Evolutionary conservation across 2,888 invertebrate species (phyloP).

Genomic region (Lasioglossum figueresi): DNA sequence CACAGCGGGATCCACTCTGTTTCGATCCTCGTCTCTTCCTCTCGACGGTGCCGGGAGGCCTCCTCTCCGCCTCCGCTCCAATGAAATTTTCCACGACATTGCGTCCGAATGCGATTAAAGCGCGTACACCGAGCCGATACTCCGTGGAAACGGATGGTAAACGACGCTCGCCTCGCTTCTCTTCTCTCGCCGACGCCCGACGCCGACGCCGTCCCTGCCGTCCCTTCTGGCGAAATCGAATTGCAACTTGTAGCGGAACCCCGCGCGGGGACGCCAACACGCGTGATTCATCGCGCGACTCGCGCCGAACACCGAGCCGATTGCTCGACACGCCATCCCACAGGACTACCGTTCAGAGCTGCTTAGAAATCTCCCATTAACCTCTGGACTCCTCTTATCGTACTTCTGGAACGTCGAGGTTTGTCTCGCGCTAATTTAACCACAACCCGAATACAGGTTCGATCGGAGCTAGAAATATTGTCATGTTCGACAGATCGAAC

Average conservation of each 20-base stretch:
- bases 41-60: not conserved
- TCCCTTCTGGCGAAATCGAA: slow-evolving; percentile 78
- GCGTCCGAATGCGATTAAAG: slow-evolving; percentile 85
- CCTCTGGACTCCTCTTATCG: not conserved
- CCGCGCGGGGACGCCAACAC: slow-evolving; percentile 48
- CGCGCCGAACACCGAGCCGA: slow-evolving; percentile 73
- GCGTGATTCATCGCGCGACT: slow-evolving; percentile 76
- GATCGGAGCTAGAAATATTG: too few species aligned
- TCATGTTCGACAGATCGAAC: too few species aligned
- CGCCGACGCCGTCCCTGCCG: slow-evolving; percentile 38
- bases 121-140: slow-evolving; percentile 76
- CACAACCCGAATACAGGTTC: too few species aligned
- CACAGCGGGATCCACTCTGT: slow-evolving; percentile 78
- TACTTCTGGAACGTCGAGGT: too few species aligned
- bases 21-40: slow-evolving; percentile 62
- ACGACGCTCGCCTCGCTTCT: slow-evolving; percentile 49
- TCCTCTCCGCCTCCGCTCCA: slow-evolving; percentile 70
- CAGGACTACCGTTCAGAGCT: not conserved
- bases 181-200: slow-evolving; percentile 9
- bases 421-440: too few species aligned
- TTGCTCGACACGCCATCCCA: slow-evolving; percentile 66
- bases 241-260: slow-evolving; percentile 78
- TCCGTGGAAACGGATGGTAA: slow-evolving; percentile 76
- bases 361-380: not conserved
- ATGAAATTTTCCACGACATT: slow-evolving; percentile 85